These are phyloP conservation scores for Xenops minutus DNA, from an alignment of 2,797 vertebrate species.

Conservation along the genomic window DNA sequence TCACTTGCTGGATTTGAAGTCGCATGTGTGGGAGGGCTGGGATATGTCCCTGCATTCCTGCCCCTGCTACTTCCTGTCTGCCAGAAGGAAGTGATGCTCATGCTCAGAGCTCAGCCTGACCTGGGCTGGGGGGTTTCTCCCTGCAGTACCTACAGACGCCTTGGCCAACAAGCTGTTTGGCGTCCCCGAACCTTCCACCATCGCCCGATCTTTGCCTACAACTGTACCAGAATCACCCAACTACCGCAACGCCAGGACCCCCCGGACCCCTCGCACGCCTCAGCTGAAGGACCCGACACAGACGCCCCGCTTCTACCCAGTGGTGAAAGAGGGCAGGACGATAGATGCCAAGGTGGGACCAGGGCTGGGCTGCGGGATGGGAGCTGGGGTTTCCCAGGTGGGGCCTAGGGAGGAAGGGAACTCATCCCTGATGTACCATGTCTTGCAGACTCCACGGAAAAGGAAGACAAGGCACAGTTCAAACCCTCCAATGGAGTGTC, in stretches of 20 bases:
- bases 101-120: neutral
- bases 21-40: neutral
- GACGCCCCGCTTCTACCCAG: conserved; percentile 96
- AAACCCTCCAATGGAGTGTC: conserved; percentile 96
- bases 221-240: conserved; percentile 96
- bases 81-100: neutral
- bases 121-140: neutral
- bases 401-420: neutral
- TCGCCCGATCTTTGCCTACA: conserved; percentile 92
- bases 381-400: neutral
- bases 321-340: conserved; percentile 94
- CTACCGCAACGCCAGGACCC: conserved; percentile 91
- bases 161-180: conserved; percentile 97
- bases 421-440: accelerated
- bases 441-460: conserved; percentile 91
- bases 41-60: neutral
- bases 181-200: conserved; percentile 89
- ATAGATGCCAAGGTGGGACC: conserved; percentile 90
- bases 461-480: conserved; percentile 98
- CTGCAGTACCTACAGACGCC: conserved; percentile 92
- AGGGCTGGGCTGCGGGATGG: neutral
- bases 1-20: neutral
- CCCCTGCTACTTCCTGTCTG: neutral
- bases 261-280: conserved; percentile 93
- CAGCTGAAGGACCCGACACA: conserved; percentile 91